phyloP scores from a whole-genome alignment of 92 coral and sea anemone species.

The Diadumene lineata region DNA sequence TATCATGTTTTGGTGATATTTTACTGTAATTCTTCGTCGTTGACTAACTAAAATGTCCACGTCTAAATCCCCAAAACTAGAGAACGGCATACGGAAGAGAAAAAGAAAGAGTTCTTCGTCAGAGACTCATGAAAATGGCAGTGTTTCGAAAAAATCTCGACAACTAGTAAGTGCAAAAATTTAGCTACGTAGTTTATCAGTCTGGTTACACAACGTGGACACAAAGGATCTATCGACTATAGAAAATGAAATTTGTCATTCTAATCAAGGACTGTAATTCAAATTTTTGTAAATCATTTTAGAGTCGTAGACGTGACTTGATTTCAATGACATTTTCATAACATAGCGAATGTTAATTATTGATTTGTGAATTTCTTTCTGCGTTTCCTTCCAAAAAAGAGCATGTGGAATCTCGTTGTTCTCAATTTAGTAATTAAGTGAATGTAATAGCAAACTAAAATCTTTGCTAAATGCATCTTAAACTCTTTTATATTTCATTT shows the following conservation, averaged over 20 bases:
- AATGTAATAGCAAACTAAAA: too few species aligned
- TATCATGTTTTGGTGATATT: background rate
- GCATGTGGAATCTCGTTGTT: background rate
- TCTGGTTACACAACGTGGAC: background rate
- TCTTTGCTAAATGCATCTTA: too few species aligned
- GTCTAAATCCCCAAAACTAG: conserved; percentile 21
- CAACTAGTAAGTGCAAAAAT: conserved; percentile 40
- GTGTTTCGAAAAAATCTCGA: conserved; percentile 17
- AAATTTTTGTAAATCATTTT: background rate
- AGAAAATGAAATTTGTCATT: background rate
- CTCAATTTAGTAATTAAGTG: too few species aligned
- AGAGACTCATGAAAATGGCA: conserved; percentile 41
- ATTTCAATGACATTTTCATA: background rate
- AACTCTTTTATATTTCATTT: too few species aligned
- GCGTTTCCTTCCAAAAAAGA: background rate
- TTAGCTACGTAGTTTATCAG: background rate
- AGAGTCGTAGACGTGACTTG: background rate
- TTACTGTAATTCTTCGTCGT: background rate
- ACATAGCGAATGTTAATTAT: background rate
- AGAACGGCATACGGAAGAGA: conserved; percentile 30
- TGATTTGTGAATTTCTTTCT: background rate
- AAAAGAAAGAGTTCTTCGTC: conserved; percentile 57
- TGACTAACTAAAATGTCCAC: conserved; percentile 22
- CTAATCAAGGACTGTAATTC: background rate
- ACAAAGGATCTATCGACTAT: background rate